A percentile compares a stretch with the other conserved stretches of the same genome.
phyloP scores from a whole-genome alignment of 2,113 vertebrate genomes.

The Rostratula benghalensis region DNA sequence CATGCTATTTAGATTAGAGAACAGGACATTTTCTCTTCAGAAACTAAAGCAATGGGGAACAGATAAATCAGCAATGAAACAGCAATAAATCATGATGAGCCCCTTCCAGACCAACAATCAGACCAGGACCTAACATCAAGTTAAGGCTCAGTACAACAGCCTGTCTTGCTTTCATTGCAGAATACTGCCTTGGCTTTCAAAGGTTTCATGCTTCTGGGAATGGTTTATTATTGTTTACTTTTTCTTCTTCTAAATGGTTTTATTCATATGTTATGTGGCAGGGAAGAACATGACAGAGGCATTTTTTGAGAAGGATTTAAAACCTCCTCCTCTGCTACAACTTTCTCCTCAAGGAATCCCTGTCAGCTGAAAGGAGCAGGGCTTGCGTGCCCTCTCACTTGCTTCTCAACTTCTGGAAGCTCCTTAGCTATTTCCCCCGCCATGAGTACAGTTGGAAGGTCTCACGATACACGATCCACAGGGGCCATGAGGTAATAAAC shows the following conservation, averaged over 20 bases:
- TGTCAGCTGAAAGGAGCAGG: not conserved
- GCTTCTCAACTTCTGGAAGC: not conserved
- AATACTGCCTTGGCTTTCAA: not conserved
- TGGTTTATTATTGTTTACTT: not conserved
- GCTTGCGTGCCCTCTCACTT: not conserved
- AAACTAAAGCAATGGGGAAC: not conserved
- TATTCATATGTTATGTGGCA: not conserved
- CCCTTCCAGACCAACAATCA: too few species aligned
- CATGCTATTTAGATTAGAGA: not conserved
- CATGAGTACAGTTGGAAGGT: not conserved
- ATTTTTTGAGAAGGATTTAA: conserved; percentile 4
- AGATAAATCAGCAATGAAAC: not conserved
- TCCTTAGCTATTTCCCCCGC: not conserved
- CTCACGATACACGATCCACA: not conserved
- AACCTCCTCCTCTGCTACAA: not conserved
- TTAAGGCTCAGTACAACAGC: not conserved
- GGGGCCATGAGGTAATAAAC: not conserved
- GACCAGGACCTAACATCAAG: too few species aligned
- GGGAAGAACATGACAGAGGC: not conserved
- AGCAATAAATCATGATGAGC: too few species aligned
- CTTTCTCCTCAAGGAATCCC: conserved; percentile 1
- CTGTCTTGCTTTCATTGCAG: not conserved
- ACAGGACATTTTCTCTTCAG: not conserved
- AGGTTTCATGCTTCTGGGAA: not conserved
- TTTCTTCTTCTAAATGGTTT: conserved; percentile 7